phyloP scores from a whole-genome alignment of 2,888 invertebrate species.

The Deroplatys truncata region DNA sequence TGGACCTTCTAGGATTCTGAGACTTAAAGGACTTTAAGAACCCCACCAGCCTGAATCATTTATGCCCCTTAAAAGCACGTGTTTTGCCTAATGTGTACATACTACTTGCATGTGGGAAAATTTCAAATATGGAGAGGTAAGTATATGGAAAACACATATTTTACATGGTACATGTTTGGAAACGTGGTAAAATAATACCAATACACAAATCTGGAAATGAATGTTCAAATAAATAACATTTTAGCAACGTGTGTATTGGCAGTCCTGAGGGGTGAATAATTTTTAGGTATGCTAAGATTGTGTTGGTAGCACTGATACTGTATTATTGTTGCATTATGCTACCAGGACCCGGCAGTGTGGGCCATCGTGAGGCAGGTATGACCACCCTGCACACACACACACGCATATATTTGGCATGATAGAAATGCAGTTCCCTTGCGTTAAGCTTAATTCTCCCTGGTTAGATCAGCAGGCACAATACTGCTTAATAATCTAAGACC shows the following conservation, averaged over 20 bases:
- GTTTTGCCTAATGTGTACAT: no score
- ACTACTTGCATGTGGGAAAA: neutral
- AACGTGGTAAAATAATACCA: neutral
- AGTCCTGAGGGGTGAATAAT: neutral
- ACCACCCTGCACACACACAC: neutral
- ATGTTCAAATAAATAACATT: neutral
- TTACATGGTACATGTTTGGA: neutral
- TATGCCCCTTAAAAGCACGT: no score
- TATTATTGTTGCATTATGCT: conserved; percentile 16
- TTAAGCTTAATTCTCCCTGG: neutral
- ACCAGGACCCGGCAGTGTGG: conserved; percentile 34
- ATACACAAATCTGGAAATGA: neutral
- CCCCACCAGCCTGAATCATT: no score
- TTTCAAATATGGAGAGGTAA: neutral
- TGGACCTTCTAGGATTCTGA: no score
- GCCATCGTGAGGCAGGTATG: conserved; percentile 34
- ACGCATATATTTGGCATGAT: neutral
- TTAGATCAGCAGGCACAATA: neutral
- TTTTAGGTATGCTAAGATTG: neutral
- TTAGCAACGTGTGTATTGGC: neutral
- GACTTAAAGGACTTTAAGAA: no score
- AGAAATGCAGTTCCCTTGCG: neutral
- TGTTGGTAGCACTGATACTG: neutral
- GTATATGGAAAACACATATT: neutral
- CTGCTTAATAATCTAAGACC: neutral